Base-by-base conservation (phyloP, 2,888 invertebrate genomes). In the Argynnis bischoffii region DNA sequence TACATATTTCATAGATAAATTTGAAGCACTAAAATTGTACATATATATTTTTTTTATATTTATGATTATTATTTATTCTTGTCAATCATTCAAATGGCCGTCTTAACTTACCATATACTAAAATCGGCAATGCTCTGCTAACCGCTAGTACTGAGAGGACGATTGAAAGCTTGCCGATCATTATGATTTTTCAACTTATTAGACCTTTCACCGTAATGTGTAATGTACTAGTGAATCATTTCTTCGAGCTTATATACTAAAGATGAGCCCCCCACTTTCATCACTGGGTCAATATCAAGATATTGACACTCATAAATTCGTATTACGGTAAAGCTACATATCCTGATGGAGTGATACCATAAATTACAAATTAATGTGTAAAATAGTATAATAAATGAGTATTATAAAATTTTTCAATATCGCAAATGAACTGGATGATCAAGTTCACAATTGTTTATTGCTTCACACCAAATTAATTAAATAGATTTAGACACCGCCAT, bases 191-290 rank as follows among this genome's bases (percentile, higher is more conserved):
- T 35, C 16, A 15, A 60, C 31, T n/a, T 57, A 50, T 76, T 70
- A 76, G 77, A 81, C 81, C 86, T 90, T 88, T 86, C 82, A 80
- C 81, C 79, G 76, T 83, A 81, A 83, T 88, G 87, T 85, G 85
- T 48, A 48, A 59, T 59, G 59, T 88, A 81, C 76, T 79, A 79
- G 78, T 84, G 84, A 81, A 85, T 81, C 86, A 86, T 86, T 83
- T 85, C 88, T 83, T 82, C 79, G 81, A 76, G 82, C 80, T 86
- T 91, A 85, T 91, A 92, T 92, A 91, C 85, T 78, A 79, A 77
- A 80, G 74, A 80, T 79, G 77, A 80, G 81, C 72, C 85, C 88
- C 88, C 91, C 89, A 86, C 89, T 81, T 78, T 71, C 61, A 72
- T 77, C 79, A 85, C 81, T 85, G 79, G 86, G 87, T 87, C 85